phyloP scores from a whole-genome alignment of 1,140 invertebrate species.

The Phortica variegata region DNA sequence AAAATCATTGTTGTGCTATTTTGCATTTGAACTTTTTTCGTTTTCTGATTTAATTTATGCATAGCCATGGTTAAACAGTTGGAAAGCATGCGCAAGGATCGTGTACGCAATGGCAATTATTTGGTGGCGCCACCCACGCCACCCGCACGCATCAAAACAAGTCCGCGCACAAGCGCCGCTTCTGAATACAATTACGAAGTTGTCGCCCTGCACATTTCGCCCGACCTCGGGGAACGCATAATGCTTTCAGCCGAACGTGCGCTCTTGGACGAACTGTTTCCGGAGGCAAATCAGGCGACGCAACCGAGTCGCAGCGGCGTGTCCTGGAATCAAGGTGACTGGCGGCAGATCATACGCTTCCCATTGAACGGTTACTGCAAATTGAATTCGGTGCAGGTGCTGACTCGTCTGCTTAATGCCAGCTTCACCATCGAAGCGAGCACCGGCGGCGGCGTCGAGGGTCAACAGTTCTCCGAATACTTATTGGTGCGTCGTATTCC shows the following conservation, averaged over 20 bases:
- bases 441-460: constrained; percentile 85
- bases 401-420: constrained; percentile 82
- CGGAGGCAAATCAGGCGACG: constrained; percentile 81
- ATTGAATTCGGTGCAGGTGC: constrained; percentile 86
- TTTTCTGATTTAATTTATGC: constrained; percentile 12
- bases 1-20: constrained; percentile 22
- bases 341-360: constrained; percentile 83
- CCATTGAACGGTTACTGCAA: constrained; percentile 92
- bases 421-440: constrained; percentile 81
- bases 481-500: constrained; percentile 72
- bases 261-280: constrained; percentile 82
- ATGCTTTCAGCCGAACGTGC: constrained; percentile 80
- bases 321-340: constrained; percentile 82
- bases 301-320: constrained; percentile 79
- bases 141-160: constrained; percentile 43
- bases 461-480: constrained; percentile 91
- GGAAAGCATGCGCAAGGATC: constrained; percentile 75
- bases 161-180: constrained; percentile 44
- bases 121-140: constrained; percentile 49
- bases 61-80: constrained; percentile 74
- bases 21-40: constrained; percentile 8
- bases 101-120: constrained; percentile 63
- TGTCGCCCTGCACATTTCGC: constrained; percentile 83
- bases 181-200: constrained; percentile 70
- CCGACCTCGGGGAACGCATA: constrained; percentile 84